Evolutionary conservation across 2,888 invertebrate genomes (phyloP), one percentile per base, ranked within the genome.

Genomic region (Metellina segmentata): DNA sequence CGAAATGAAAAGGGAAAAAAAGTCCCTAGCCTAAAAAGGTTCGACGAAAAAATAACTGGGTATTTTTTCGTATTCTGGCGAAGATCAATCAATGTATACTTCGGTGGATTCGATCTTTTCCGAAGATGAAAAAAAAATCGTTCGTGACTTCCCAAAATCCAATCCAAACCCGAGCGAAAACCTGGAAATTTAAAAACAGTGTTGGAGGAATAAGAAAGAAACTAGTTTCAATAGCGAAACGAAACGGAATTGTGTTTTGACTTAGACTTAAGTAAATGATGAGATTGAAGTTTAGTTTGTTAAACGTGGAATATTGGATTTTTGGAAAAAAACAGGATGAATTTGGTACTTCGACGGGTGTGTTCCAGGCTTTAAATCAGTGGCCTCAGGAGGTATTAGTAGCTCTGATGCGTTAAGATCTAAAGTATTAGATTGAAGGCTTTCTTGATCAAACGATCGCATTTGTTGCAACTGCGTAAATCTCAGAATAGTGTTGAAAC

Each of bases 241-340:
- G 75, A 61, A 83, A 61, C 72, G 20, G 53, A 85, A 75, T 61
- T 74, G 85, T 85, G 85, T 85, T 85, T 85, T 48, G 85, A 75
- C 75, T 85, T n/a, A 16, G 74, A 85, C 74, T 75, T 85, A 53
- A 85, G 85, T 85, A 75, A 85, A 85, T 85, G 79, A 53, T 48
- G 79, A 34, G 79, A 61, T 69, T 61, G 61, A 20, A 61, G 34
- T 69, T 20, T 16, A 61, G 16, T 34, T 34, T 61, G 16, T 79
- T 69, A 79, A 61, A 61, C 61, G 61, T 20, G 77, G 52, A 61
- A 79, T n/a, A n/a, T 61, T 79, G 79, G 61, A 79, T 49, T 49
- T n/a, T 51, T 7, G 0, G n/a, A n/a, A 8, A 49, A n/a, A 49
- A 16, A 11, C 34, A 34, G 34, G 34, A 34, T 34, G 34, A 4